These are phyloP conservation scores for Pristiophorus japonicus DNA, from an alignment of 2,113 vertebrate genomes.

Conservation along the genomic window DNA sequence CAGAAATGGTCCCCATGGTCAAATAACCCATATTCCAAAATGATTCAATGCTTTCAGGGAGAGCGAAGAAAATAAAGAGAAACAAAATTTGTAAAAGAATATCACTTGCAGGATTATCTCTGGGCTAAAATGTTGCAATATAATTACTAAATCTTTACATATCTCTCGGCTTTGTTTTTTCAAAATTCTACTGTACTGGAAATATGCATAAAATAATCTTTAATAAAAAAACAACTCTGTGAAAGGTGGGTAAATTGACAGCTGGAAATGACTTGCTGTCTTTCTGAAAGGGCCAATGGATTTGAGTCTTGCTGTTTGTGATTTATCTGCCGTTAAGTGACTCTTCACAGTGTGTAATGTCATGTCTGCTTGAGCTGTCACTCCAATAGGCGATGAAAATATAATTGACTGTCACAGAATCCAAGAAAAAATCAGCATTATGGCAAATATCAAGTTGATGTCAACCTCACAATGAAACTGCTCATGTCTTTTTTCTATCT, in stretches of 20 bases:
- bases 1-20: neutral
- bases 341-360: conserved; percentile 31
- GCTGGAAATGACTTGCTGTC: conserved; percentile 7
- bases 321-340: conserved; percentile 33
- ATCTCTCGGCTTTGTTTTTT: neutral
- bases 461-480: conserved; percentile 6
- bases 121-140: neutral
- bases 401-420: conserved; percentile 37
- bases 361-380: conserved; percentile 31
- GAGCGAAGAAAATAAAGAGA: neutral
- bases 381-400: conserved; percentile 29
- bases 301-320: conserved; percentile 18
- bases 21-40: neutral
- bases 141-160: neutral
- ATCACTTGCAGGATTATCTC: neutral
- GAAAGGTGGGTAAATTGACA: neutral
- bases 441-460: conserved; percentile 26
- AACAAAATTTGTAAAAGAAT: neutral
- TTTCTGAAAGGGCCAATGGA: conserved; percentile 17
- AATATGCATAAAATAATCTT: conserved; percentile 8
- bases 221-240: neutral
- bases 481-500: too few relatives aligned
- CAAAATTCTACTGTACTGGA: neutral
- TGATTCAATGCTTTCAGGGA: neutral
- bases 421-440: conserved; percentile 17